Evolutionary conservation across 2,113 vertebrate genomes (phyloP).

Genomic region (Tinamus guttatus): DNA sequence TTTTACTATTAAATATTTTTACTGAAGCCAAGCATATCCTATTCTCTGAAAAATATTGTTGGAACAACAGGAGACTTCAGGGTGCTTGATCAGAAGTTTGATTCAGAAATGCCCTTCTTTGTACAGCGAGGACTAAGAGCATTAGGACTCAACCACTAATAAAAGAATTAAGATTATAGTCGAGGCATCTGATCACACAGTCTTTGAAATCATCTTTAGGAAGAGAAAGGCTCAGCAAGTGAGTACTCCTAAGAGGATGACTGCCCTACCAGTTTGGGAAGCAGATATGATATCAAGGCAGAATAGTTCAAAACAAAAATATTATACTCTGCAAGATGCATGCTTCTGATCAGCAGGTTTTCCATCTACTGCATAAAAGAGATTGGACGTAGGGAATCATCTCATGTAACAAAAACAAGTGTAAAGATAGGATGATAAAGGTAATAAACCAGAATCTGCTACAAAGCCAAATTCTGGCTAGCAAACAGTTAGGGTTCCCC

Average conservation of each 20-base stretch:
- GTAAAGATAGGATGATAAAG: neutral
- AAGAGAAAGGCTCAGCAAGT: neutral
- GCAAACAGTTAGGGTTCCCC: neutral
- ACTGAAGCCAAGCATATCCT: neutral
- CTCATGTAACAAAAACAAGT: neutral
- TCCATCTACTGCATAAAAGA: neutral
- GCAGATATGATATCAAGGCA: neutral
- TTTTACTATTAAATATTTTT: neutral
- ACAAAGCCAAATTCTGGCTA: conserved; percentile 9
- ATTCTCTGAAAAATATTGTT: neutral
- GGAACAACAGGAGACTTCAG: neutral
- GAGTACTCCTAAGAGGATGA: neutral
- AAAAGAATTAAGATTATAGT: neutral
- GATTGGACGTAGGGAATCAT: neutral
- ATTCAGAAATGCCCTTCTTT: neutral
- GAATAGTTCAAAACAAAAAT: neutral
- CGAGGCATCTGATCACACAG: neutral
- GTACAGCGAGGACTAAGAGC: neutral
- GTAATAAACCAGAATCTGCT: neutral
- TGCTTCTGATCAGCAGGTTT: neutral
- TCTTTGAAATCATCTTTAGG: neutral
- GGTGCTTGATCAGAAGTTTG: neutral
- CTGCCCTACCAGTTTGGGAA: neutral
- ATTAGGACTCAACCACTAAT: neutral
- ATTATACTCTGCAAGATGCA: neutral